Evolutionary conservation across 1,140 invertebrate species (phyloP), one percentile per base, ranked within the genome.

Genomic region (Dermatophagoides farinae): DNA sequence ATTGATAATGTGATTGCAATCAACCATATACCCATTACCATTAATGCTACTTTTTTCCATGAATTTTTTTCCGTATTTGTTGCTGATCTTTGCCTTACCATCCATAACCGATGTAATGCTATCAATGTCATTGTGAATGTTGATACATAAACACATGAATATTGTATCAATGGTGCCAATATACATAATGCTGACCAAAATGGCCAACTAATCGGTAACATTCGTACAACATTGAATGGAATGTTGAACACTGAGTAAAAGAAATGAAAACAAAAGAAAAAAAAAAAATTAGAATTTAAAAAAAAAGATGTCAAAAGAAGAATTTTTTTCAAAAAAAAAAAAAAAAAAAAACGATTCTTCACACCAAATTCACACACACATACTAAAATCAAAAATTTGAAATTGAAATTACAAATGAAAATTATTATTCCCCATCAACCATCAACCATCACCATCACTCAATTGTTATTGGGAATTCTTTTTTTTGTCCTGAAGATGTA

Each of bases 1-100:
- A 91, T 76, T 0, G 91, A 93, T 0, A 89, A 79, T 0, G 85
- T 71, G 25, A 92, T 72, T 0, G 89, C 85, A 40, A 92, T 80
- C 6, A 86, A 71, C 92, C 93, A 97, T 57, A 97, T 92, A 11
- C 14, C 23, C 8, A 37, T 14, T 14, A 61, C 59, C n/a, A 23
- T 31, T 16, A 37, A 31, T 11, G n/a, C 22, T 23, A 55, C 11
- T 61, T 57, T 20, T 12, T 70, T 31, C 68, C 70, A n/a, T 77
- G 65, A 0, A 76, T 76, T 52, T 76, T 71, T 23, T 74, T 67
- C 25, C 77, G 72, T 16, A 76, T 72, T 51, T 67, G 66, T 61
- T 75, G 16, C 11, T 5, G 14, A 44, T 6, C 23, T 4, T 37
- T 59, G 11, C 1, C 18, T 23, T 16, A 59, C 38, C 11, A 38